Evolutionary conservation across 2,888 invertebrate genomes (phyloP).

Genomic region (Drosophila emarginata): DNA sequence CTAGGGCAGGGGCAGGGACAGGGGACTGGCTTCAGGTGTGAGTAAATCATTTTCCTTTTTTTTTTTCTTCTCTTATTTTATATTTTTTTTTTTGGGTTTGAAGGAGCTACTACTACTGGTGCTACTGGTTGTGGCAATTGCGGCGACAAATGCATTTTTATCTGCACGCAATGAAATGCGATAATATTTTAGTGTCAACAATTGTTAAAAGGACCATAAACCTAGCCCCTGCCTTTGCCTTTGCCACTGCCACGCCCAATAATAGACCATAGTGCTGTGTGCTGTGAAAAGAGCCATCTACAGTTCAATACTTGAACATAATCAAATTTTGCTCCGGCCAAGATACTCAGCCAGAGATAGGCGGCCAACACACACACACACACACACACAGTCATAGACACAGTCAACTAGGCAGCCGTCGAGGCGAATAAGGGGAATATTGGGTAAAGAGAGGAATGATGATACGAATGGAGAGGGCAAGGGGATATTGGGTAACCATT

Average conservation of each 20-base stretch:
- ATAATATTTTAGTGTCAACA: slow-evolving; percentile 81
- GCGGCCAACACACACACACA: slow-evolving; percentile 23
- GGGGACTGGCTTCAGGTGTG: slow-evolving; percentile 58
- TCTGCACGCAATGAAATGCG: slow-evolving; percentile 79
- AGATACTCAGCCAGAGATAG: slow-evolving; percentile 51
- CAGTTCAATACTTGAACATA: slow-evolving; percentile 74
- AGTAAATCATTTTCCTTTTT: slow-evolving; percentile 71
- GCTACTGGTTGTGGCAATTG: slow-evolving; percentile 68
- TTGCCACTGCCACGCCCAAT: slow-evolving; percentile 28
- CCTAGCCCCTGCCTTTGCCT: slow-evolving; percentile 58
- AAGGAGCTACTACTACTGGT: slow-evolving; percentile 7
- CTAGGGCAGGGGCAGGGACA: slow-evolving; percentile 22
- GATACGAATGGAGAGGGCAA: neutral
- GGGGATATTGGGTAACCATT: slow-evolving; percentile 44
- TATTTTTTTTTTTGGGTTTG: slow-evolving; percentile 6
- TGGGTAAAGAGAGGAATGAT: slow-evolving; percentile 24
- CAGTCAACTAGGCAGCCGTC: slow-evolving; percentile 69
- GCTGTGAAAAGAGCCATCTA: slow-evolving; percentile 54
- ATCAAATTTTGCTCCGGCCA: slow-evolving; percentile 64
- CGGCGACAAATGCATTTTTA: slow-evolving; percentile 79
- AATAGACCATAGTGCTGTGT: neutral
- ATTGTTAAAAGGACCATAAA: slow-evolving; percentile 81
- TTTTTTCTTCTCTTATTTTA: slow-evolving; percentile 17
- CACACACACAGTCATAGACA: slow-evolving; percentile 35
- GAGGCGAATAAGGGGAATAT: slow-evolving; percentile 66